Percentiles rank a stretch among this genome's conserved stretches.
phyloP scores from a whole-genome alignment of 2,888 invertebrate species.

The Drosophila recens region DNA sequence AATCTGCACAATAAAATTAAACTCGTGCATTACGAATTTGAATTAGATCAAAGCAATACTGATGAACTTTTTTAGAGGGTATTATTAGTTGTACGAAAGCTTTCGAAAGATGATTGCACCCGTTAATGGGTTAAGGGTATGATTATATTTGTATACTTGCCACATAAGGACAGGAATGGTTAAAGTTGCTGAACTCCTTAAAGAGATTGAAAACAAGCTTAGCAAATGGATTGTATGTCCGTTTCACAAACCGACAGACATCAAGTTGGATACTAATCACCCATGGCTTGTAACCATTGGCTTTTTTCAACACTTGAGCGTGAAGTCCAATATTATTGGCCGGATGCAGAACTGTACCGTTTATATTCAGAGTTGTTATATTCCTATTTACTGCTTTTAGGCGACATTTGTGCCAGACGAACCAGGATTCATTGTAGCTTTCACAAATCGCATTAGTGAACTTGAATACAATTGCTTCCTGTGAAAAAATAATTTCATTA shows the following conservation, averaged over 20 bases:
- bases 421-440: constrained; percentile 50
- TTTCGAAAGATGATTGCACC: too few species aligned
- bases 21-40: neutral
- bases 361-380: constrained; percentile 26
- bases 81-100: too few species aligned
- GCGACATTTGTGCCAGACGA: constrained; percentile 37
- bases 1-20: neutral
- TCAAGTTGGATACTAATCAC: constrained; percentile 22
- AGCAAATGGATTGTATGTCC: constrained; percentile 23
- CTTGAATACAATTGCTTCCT: constrained; percentile 44
- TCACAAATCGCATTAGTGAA: constrained; percentile 42
- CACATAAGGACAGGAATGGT: constrained; percentile 49
- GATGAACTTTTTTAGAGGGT: too few species aligned
- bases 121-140: neutral
- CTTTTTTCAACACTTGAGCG: constrained; percentile 26
- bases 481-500: neutral
- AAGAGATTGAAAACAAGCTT: constrained; percentile 24
- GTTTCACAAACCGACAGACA: constrained; percentile 33
- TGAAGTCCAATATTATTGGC: constrained; percentile 8
- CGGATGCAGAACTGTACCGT: constrained; percentile 27
- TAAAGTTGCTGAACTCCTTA: constrained; percentile 39
- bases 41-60: too few species aligned
- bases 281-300: constrained; percentile 54
- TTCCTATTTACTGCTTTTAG: constrained; percentile 45
- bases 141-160: constrained; percentile 13